phyloP scores from a whole-genome alignment of 2,113 vertebrate species.

The Canis aureus region DNA sequence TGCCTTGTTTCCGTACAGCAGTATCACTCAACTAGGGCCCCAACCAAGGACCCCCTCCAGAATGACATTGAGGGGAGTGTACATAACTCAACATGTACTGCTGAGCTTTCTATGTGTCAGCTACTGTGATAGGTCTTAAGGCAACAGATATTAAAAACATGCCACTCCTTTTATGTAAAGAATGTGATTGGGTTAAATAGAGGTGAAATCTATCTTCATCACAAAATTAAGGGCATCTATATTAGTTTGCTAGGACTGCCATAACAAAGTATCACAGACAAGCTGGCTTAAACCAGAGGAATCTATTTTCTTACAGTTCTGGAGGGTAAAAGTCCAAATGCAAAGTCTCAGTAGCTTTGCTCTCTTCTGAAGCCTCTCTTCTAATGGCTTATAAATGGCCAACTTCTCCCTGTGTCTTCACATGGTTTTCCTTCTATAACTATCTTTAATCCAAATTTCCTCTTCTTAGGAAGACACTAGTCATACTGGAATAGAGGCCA shows the following conservation, averaged over 20 bases:
- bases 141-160: not conserved
- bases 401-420: not conserved
- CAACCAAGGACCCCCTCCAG: not conserved
- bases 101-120: not conserved
- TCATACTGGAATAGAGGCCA: not conserved
- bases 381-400: not conserved
- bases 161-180: not conserved
- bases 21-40: not conserved
- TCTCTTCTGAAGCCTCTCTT: not conserved
- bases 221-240: not conserved
- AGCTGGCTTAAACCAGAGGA: not conserved
- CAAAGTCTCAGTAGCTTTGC: not conserved
- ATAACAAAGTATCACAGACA: not conserved
- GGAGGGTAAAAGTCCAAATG: not conserved
- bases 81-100: accelerated
- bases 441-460: not conserved
- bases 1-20: not conserved
- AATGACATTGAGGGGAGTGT: not conserved
- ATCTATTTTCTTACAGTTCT: not conserved
- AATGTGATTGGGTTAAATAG: not conserved
- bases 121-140: not conserved
- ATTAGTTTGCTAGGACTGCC: not conserved
- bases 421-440: not conserved
- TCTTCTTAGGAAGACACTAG: not conserved
- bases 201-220: not conserved